Conservation (phyloP, 2,888 invertebrate species). For the Netelia inedita region DNA sequence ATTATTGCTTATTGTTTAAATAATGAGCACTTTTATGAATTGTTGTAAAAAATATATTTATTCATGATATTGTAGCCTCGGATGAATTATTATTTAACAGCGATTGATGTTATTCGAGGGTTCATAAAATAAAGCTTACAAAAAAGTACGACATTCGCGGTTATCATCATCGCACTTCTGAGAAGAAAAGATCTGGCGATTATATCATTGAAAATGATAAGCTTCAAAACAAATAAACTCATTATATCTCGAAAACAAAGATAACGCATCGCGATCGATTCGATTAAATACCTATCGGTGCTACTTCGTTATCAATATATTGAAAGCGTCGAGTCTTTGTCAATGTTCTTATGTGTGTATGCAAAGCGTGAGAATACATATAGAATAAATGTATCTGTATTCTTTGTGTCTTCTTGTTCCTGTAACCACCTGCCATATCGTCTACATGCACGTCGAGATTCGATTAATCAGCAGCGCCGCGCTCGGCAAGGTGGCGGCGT, state of each 20-base stretch:
- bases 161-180: too few relatives aligned
- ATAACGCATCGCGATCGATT: not conserved
- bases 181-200: too few relatives aligned
- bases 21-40: not conserved
- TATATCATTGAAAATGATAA: too few relatives aligned
- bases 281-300: not conserved
- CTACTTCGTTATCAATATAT: not conserved
- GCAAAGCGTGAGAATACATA: not conserved
- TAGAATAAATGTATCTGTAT: not conserved
- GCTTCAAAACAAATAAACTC: not conserved
- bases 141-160: too few relatives aligned
- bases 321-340: not conserved
- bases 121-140: too few relatives aligned
- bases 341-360: not conserved
- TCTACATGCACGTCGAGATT: not conserved
- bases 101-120: too few relatives aligned
- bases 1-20: not conserved
- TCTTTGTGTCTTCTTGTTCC: not conserved
- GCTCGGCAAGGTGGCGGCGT: not conserved
- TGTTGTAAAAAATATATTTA: not conserved
- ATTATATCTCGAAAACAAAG: not conserved
- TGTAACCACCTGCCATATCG: not conserved
- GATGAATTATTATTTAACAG: not conserved
- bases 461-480: constrained; percentile 35
- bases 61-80: not conserved